Conservation (phyloP, 2,888 invertebrate genomes). For the Pristionchus entomophagus region DNA sequence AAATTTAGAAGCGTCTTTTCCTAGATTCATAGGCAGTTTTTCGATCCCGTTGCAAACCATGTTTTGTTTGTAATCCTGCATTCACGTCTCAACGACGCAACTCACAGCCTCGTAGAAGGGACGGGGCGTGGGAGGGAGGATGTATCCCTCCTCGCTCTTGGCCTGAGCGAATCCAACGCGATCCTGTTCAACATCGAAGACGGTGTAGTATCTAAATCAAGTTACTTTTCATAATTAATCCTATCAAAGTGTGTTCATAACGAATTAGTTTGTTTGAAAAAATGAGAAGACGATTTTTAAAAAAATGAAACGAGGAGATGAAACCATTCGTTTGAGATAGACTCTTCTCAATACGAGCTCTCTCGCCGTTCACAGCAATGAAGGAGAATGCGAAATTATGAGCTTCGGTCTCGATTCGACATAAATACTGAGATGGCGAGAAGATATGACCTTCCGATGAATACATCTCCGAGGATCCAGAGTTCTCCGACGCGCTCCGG, state of each 20-base stretch:
- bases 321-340: background rate
- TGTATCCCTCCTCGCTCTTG: conserved; percentile 55
- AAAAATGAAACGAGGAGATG: background rate
- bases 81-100: too few relatives aligned
- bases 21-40: too few relatives aligned
- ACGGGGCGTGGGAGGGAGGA: conserved; percentile 38
- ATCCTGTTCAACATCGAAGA: conserved; percentile 72
- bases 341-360: too few relatives aligned
- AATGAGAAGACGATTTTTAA: background rate
- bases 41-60: too few relatives aligned
- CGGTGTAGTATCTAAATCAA: conserved; percentile 72
- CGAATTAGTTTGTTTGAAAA: background rate
- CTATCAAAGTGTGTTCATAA: background rate
- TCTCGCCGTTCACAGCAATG: too few relatives aligned
- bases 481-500: conserved; percentile 90
- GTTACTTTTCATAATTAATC: too few relatives aligned
- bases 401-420: background rate
- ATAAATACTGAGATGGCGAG: background rate
- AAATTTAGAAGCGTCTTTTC: too few relatives aligned
- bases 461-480: conserved; percentile 98
- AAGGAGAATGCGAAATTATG: too few relatives aligned
- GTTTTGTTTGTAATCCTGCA: too few relatives aligned
- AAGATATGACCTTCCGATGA: conserved; percentile 81
- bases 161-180: conserved; percentile 75
- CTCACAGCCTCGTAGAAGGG: conserved; percentile 2